Evolutionary conservation across 2,797 vertebrate species (phyloP).

Genomic region (Morelia viridis): DNA sequence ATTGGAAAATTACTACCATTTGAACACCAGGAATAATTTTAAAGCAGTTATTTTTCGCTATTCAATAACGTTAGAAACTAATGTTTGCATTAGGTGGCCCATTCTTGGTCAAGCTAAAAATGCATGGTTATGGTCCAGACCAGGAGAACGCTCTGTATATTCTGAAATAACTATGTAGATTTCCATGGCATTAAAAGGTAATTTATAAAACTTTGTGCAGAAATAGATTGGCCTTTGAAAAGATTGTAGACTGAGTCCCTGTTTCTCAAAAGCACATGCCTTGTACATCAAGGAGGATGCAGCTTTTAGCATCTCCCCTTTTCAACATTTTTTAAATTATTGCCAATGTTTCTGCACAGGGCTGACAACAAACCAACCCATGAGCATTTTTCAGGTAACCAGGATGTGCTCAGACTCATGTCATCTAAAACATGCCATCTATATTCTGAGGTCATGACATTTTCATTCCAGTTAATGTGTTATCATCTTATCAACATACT

Average conservation of each 20-base stretch:
- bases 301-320: background rate
- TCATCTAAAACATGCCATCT: background rate
- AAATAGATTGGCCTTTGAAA: background rate
- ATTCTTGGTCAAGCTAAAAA: constrained; percentile 16
- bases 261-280: background rate
- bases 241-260: background rate
- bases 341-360: background rate
- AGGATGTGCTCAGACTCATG: background rate
- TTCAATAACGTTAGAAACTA: background rate
- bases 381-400: background rate
- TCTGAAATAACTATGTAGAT: background rate
- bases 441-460: constrained; percentile 11
- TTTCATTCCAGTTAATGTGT: background rate
- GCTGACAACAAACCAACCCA: background rate
- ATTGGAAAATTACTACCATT: constrained; percentile 34
- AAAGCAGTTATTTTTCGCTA: constrained; percentile 6
- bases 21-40: constrained; percentile 3
- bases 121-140: background rate
- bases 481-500: background rate
- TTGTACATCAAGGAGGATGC: background rate
- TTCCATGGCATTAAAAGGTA: background rate
- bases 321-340: background rate
- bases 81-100: constrained; percentile 10
- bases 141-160: background rate
- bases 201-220: background rate